Evolutionary conservation across 2,797 vertebrate species (phyloP).

Genomic region (Fistularia tabacaria): DNA sequence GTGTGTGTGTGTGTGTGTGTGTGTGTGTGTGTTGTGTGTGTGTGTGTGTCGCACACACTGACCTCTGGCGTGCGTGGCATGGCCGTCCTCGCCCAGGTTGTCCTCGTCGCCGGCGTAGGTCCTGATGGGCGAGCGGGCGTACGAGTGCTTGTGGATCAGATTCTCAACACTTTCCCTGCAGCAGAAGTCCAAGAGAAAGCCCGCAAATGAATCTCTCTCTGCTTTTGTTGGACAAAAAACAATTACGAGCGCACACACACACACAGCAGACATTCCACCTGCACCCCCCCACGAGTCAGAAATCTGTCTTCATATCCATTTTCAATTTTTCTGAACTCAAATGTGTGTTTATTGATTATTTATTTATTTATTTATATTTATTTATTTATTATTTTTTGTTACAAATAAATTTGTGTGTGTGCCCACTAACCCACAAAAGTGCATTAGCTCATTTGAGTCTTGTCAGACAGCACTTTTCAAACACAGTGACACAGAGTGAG

Average conservation of each 20-base stretch:
- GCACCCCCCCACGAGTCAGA: too few relatives aligned
- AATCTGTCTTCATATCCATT: too few relatives aligned
- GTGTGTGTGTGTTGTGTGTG: too few relatives aligned
- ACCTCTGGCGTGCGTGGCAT: constrained; percentile 84
- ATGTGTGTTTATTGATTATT: neutral
- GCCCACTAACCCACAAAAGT: constrained; percentile 46
- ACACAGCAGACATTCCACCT: too few relatives aligned
- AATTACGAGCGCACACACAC: too few relatives aligned
- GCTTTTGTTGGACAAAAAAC: constrained; percentile 2
- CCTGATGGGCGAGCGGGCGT: constrained; percentile 93
- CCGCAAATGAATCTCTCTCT: constrained; percentile 72
- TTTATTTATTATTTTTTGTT: neutral
- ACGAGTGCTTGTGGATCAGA: constrained; percentile 99
- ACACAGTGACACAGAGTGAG: constrained; percentile 67
- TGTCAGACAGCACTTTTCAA: constrained; percentile 72
- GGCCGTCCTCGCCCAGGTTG: constrained; percentile 83
- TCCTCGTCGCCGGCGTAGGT: constrained; percentile 95
- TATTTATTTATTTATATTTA: neutral
- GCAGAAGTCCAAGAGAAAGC: constrained; percentile 69
- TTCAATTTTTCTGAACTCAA: too few relatives aligned
- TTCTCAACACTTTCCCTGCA: constrained; percentile 98
- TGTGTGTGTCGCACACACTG: too few relatives aligned
- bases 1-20: too few relatives aligned
- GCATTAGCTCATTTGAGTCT: constrained; percentile 76
- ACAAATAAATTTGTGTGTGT: neutral